Evolutionary conservation across 2,797 vertebrate species (phyloP), one percentile per base, ranked within the genome.

Genomic region (Pterois miles): DNA sequence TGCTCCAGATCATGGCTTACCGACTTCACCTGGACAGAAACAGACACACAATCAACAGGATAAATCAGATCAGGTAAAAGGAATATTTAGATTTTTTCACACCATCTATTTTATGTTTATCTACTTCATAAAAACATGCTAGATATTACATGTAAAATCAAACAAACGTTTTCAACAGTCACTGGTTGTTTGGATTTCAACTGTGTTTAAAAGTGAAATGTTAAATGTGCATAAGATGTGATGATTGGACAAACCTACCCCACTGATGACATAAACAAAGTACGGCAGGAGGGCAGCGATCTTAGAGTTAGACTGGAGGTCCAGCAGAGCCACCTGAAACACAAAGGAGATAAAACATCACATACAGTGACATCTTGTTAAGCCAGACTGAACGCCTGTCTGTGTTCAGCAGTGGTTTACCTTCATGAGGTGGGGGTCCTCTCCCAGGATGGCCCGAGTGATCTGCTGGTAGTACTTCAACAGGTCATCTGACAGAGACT

Each of bases 221-320:
- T 36, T 4, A 33, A 31, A 18, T 22, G 25, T 29, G 2, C 3
- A 22, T 2, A 14, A 25, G 25, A 18, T 11, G 6, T 40, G 48
- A 25, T 43, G 1, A 9, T 10, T 22, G 20, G n/a, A 40, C 4
- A 23, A 14, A 94, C 96, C 74, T 89, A 98, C 98, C 94, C 97
- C 97, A 36, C 97, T 98, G 87, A 99, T 97, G 80, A 98, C 96
- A 0, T 98, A 98, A 18, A 99, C 98, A n/a, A 99, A 98, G 87
- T 99, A 98, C 0, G 98, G 98, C 33, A 99, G 91, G 12, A 99
- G 95, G 0, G 97, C 97, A 0, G 97, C 97, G 0, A 99, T 98
- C 91, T 98, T 99, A 23, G 98, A 96, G 90, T 98, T 99, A 11
- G 95, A 98, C 93, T 98, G 97, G 1, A 98, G 93, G 85, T 99